Conservation (phyloP, 2,797 vertebrate species). For the Pelobates cultripes region DNA sequence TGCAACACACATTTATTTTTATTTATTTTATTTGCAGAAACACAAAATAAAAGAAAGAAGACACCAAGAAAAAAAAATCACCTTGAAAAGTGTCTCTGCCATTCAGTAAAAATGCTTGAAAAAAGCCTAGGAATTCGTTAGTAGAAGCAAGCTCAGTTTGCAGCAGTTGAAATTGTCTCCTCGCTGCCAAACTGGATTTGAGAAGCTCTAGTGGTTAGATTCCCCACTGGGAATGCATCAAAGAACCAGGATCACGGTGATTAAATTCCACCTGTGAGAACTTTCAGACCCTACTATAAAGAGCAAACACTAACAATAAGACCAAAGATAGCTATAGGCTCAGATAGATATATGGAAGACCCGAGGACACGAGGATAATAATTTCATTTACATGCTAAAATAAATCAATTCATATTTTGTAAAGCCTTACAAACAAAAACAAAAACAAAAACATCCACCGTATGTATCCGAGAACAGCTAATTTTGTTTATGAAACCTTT, state of each 20-base stretch:
- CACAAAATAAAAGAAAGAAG: background rate
- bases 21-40: too few relatives aligned
- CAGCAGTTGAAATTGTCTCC: conserved; percentile 33
- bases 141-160: conserved; percentile 26
- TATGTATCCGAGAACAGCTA: background rate
- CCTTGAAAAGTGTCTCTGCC: conserved; percentile 7
- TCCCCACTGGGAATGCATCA: conserved; percentile 48
- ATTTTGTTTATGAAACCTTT: background rate
- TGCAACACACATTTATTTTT: too few relatives aligned
- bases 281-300: conserved; percentile 34
- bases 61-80: conserved; percentile 5
- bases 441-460: background rate
- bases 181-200: conserved; percentile 53
- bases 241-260: conserved; percentile 46
- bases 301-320: conserved; percentile 39
- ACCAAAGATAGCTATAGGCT: conserved; percentile 37
- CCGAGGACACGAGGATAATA: conserved; percentile 15
- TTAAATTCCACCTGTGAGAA: conserved; percentile 53
- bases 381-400: conserved; percentile 29
- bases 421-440: background rate
- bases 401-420: background rate
- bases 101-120: conserved; percentile 15
- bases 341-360: conserved; percentile 11
- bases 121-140: conserved; percentile 39
- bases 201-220: conserved; percentile 46